A percentile compares a stretch with the other conserved stretches of the same genome.
These are phyloP conservation scores for Lerema accius DNA, from an alignment of 1,140 invertebrate genomes.

Conservation along the genomic window DNA sequence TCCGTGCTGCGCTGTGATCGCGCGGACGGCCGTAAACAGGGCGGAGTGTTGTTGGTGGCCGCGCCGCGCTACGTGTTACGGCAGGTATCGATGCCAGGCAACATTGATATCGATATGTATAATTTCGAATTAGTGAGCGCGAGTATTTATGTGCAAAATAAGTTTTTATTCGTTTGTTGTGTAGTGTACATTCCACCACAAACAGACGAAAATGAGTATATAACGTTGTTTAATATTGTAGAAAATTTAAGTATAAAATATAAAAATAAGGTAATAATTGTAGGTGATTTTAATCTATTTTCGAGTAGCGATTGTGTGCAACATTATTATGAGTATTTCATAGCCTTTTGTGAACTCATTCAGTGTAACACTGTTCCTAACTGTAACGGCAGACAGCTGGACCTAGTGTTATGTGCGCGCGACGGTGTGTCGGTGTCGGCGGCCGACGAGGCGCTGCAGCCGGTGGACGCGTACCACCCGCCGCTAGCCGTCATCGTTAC, in stretches of 20 bases:
- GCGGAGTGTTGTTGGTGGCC: conserved; percentile 34
- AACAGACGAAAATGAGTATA: conserved; percentile 26
- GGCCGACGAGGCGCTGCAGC: conserved; percentile 24
- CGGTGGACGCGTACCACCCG: conserved; percentile 23
- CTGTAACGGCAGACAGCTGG: conserved; percentile 26
- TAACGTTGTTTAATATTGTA: conserved; percentile 29
- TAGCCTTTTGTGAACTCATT: no score
- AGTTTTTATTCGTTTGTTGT: conserved; percentile 2
- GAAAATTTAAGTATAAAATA: background rate
- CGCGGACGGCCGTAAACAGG: conserved; percentile 26
- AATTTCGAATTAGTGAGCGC: no score
- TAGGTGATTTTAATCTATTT: no score
- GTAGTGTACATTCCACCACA: conserved; percentile 36
- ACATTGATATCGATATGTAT: no score
- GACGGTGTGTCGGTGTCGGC: conserved; percentile 9
- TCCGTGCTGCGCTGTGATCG: conserved; percentile 37
- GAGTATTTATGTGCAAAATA: no score
- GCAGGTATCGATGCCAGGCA: background rate
- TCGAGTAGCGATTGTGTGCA: no score
- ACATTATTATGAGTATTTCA: no score
- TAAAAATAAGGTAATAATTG: no score
- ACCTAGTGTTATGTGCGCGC: conserved; percentile 34
- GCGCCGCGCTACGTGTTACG: conserved; percentile 34
- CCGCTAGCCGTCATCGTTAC: conserved; percentile 1
- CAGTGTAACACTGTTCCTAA: conserved; percentile 3